Base-by-base conservation (phyloP, 2,888 invertebrate species). In the Eupithecia insigniata region DNA sequence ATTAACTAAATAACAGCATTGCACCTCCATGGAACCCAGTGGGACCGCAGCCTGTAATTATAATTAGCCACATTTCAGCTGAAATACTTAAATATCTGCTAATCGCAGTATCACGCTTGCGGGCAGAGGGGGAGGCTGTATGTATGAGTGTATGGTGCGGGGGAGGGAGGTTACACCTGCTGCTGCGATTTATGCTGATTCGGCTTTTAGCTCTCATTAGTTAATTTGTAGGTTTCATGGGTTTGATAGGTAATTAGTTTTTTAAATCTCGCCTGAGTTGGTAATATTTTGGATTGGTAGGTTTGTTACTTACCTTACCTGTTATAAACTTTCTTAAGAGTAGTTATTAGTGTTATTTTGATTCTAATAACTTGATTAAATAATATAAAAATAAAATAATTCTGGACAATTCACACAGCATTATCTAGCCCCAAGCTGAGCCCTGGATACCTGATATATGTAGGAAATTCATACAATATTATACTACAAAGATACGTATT, bases 181-280 rank as follows among this genome's bases (percentile, higher is more conserved):
- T 36, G 66, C 69, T 69, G 66, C 66, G 58, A 70, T 70, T 73
- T 70, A 73, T 73, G 73, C 70, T 73, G 70, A 73, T 73, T 70
- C 43, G 32, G 32, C 72, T 66, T 51, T 69, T 66, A 66, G 69
- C 16, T 69, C 66, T 72, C 55, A 66, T 66, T 62, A 46, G 22
- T 69, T 66, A 26, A 36, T 60, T 69, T 32, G n/a, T 43, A 46
- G n/a, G 10, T 18, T 61, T 30, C 8, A 61, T n/a, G 1, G 7
- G 18, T 60, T 61, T 61, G 32, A 61, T 30, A n/a, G 8, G 16
- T 32, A 10, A 32, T 22, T 5, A 22, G 51, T 22, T 51, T 46
- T n/a, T 46, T 22, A 22, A 46, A 1, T 26, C 7, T 10, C 12
- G n/a, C 22, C 4, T 22, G 22, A 2, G 55, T 55, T 4, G 36